Base-by-base conservation (phyloP, 2,888 invertebrate species). In the Drosophila mimetica region DNA sequence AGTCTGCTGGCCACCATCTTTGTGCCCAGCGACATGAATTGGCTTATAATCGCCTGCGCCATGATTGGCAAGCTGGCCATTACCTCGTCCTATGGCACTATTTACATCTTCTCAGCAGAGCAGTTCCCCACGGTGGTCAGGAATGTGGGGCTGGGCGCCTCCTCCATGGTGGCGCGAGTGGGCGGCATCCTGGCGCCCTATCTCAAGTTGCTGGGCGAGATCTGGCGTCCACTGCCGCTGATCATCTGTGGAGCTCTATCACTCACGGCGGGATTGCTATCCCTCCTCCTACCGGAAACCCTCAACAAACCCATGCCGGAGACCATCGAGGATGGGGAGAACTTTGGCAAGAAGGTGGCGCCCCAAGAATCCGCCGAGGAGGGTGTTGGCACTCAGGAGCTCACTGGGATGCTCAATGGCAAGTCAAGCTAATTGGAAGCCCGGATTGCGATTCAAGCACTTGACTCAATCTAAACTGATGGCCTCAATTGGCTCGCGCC, bases 141-240 rank as follows among this genome's bases (percentile, higher is more conserved):
- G 46, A 98, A 97, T 90, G 95, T 96, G 36, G 97, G 96, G 0
- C 94, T 98, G 55, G 98, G 98, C 0, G 93, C 96, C 8, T 95
- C 97, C 14, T 97, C 97, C 0, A 97, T 97, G 93, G 95, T 95
- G 61, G 97, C 97, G 0, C 93, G 98, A 80, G 92, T 97, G 71
- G 98, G 98, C n/a, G 91, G 92, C 39, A 91, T 92, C 25, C 69
- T 91, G 63, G 92, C 97, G 0, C 97, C 97, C 0, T 97, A 96
- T 86, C 94, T 97, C 0, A 96, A 96, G 39, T 94, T 95, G 7
- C 90, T 96, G 73, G 93, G 93, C 9, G 91, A 93, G 50, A 92
- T 94, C 1, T 93, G 93, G 89, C 92, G 92, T 4, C 95, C 95
- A 93, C 86, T 96, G 16, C 96, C 97, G 0, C 94, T 96, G 0